Percentiles rank a stretch among this genome's conserved stretches.
Conservation (phyloP, 2,797 vertebrate genomes). For the Danio albolineatus region DNA sequence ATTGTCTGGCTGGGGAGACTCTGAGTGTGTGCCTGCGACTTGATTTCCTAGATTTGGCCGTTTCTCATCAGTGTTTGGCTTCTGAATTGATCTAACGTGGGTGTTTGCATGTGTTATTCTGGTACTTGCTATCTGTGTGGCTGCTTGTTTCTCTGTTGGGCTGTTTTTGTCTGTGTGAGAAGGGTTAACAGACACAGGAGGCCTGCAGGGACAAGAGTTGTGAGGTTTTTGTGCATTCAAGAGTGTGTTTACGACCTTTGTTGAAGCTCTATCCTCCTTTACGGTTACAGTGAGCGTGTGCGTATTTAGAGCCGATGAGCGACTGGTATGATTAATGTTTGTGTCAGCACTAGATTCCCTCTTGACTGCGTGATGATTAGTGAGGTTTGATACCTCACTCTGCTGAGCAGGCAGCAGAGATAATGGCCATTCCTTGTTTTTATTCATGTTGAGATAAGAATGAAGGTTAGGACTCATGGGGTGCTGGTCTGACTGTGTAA, state of each 20-base stretch:
- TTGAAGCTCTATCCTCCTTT: constrained; percentile 41
- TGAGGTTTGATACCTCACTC: constrained; percentile 47
- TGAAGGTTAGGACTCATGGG: constrained; percentile 45
- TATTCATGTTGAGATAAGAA: constrained; percentile 47
- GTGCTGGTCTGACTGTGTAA: constrained; percentile 44
- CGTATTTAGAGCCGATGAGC: constrained; percentile 35
- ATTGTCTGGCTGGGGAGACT: neutral
- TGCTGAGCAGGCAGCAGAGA: constrained; percentile 46
- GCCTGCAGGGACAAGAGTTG: constrained; percentile 31
- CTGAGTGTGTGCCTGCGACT: neutral
- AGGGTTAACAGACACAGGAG: neutral
- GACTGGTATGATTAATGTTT: constrained; percentile 34
- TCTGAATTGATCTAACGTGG: neutral
- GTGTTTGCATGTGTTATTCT: neutral
- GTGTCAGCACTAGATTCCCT: constrained; percentile 53
- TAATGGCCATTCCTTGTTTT: constrained; percentile 56
- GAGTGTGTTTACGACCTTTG: constrained; percentile 24
- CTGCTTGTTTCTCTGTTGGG: neutral
- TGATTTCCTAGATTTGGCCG: neutral
- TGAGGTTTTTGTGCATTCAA: constrained; percentile 15
- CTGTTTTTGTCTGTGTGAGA: constrained; percentile 36
- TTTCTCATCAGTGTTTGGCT: constrained; percentile 12
- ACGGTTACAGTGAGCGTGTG: constrained; percentile 18
- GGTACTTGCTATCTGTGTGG: constrained; percentile 1
- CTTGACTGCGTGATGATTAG: constrained; percentile 62